Base-by-base conservation (phyloP, 2,888 invertebrate genomes). In the Timandra comae region DNA sequence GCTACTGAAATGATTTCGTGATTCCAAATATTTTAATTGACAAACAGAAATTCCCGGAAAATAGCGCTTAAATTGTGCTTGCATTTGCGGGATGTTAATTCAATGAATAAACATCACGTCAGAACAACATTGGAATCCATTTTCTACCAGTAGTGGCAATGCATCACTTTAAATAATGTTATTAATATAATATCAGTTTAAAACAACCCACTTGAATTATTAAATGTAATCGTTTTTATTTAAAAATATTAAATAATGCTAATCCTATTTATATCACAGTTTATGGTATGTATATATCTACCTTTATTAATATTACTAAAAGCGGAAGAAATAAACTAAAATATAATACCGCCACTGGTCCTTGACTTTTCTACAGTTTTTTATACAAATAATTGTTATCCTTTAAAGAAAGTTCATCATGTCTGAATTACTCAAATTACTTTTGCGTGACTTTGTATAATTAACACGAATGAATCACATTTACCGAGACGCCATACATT, bases 11-110 rank as follows among this genome's bases (percentile, higher is more conserved):
- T 81, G 63, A 81, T 80, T 80, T 78, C 73, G 54, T 73, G 75
- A 74, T 80, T 77, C 72, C 68, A 80, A 81, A 78, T 81, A 80
- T 81, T 82, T 81, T 80, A 80, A 84, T 79, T 80, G 82, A 77
- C 81, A 81, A 81, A 81, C 81, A 81, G 79, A 78, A 74, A 79
- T 74, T 66, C 58, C 52, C 53, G 57, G 72, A 74, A 79, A 79
- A 79, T 74, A 66, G 71, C 70, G 70, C 62, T 76, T 75, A 76
- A 76, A 81, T 78, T 75, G 68, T 73, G 76, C 76, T 75, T 72
- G 74, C 73, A 69, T 76, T 76, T 70, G 70, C 72, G 63, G 72
- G 65, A 76, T 72, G 71, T 70, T 78, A 76, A 78, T 73, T 75
- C 66, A 64, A 67, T 71, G 71, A 77, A 74, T 79, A 78, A 79